Percentiles rank a stretch among this genome's conserved stretches.
Evolutionary conservation across 2,113 vertebrate genomes (phyloP).

Genomic region (Poeciliopsis occidentalis): DNA sequence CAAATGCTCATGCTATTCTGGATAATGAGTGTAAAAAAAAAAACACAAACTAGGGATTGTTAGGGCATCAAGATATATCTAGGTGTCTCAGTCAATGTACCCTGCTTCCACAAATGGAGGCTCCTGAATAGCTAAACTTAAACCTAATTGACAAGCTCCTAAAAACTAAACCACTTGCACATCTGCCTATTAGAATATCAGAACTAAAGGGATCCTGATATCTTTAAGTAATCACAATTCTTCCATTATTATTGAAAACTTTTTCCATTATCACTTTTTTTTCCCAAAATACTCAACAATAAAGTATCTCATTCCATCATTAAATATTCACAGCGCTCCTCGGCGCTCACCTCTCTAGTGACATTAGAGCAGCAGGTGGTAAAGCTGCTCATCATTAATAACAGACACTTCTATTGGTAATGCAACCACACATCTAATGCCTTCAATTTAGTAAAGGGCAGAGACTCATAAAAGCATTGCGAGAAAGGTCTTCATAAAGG

Average conservation of each 20-base stretch:
- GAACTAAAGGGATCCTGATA: not conserved
- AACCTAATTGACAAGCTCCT: no score
- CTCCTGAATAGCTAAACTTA: not conserved
- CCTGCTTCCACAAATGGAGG: not conserved
- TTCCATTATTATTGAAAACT: no score
- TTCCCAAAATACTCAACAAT: not conserved
- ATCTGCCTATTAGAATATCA: not conserved
- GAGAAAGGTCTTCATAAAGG: not conserved
- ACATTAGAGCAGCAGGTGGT: conserved; percentile 75
- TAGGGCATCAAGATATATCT: not conserved
- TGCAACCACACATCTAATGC: not conserved
- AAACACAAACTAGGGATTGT: not conserved
- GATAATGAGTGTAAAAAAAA: not conserved
- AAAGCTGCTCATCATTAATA: conserved; percentile 68
- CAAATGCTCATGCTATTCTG: not conserved
- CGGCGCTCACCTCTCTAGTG: conserved; percentile 55
- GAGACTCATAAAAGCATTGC: not conserved
- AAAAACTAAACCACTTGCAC: not conserved
- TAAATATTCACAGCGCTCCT: conserved; percentile 71
- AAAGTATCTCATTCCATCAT: conserved; percentile 42
- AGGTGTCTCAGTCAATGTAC: not conserved
- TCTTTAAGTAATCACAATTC: no score
- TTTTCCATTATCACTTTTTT: not conserved
- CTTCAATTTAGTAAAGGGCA: conserved; percentile 3
- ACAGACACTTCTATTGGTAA: conserved; percentile 44